phyloP scores from a whole-genome alignment of 2,113 vertebrate species.

The Beaufortia kweichowensis region DNA sequence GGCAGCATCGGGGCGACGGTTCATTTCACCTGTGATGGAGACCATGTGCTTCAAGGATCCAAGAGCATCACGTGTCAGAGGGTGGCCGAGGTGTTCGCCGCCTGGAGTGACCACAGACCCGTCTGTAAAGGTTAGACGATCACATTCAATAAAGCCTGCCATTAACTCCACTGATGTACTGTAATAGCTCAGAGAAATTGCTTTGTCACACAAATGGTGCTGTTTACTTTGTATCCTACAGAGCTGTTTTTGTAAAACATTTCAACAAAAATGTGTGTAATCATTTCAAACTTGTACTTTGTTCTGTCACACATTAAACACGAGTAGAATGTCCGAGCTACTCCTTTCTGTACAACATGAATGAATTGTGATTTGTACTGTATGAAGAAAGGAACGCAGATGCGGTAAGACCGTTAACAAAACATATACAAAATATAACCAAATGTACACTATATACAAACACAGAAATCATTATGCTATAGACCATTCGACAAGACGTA shows the following conservation, averaged over 20 bases:
- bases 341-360: no score
- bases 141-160: not conserved
- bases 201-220: not conserved
- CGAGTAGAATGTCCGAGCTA: no score
- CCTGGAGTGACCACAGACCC: conserved; percentile 96
- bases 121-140: conserved; percentile 91
- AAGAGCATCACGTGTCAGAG: conserved; percentile 96
- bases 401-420: no score
- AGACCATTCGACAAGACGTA: no score
- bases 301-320: no score
- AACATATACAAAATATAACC: no score
- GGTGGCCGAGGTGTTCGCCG: conserved; percentile 94
- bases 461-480: no score
- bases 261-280: no score
- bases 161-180: not conserved
- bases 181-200: not conserved
- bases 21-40: conserved; percentile 93
- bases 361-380: no score
- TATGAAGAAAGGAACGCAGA: no score
- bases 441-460: no score
- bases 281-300: no score
- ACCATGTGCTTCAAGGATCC: conserved; percentile 94
- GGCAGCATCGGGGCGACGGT: conserved; percentile 86
- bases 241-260: not conserved
- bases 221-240: not conserved